Evolutionary conservation across 1,140 invertebrate genomes (phyloP).

Genomic region (Macrobrachium nipponense): DNA sequence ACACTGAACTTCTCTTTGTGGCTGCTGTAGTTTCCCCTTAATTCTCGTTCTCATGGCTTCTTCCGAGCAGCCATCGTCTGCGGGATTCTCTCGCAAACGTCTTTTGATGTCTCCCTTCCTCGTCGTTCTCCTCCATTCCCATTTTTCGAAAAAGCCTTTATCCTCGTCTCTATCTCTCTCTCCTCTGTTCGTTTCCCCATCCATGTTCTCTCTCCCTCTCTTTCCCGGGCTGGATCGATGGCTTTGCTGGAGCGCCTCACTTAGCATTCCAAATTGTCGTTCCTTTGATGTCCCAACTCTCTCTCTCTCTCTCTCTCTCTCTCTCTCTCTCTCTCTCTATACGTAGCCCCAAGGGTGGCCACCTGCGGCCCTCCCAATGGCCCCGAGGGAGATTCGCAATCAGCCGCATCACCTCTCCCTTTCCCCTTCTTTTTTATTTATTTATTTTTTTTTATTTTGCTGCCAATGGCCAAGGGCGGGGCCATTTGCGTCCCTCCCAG

Average conservation of each 20-base stretch:
- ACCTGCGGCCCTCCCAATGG: no score
- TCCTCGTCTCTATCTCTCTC: background rate
- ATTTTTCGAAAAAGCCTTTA: background rate
- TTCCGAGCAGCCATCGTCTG: background rate
- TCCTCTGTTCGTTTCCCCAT: background rate
- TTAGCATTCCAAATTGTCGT: constrained; percentile 55
- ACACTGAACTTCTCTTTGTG: background rate
- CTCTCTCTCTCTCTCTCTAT: no score
- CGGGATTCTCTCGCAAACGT: background rate
- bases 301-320: background rate
- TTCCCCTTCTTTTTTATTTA: no score
- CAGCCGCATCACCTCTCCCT: no score
- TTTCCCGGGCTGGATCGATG: constrained; percentile 27
- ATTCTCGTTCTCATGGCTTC: background rate
- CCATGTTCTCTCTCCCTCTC: background rate
- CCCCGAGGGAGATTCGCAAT: no score
- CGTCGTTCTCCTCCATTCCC: background rate
- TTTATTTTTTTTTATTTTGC: no score
- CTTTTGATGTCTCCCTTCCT: background rate
- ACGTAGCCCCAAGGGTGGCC: no score
- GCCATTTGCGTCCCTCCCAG: no score
- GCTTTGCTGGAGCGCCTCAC: constrained; percentile 42
- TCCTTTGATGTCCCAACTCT: constrained; percentile 45
- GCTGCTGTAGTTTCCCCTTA: background rate
- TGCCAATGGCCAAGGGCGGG: no score